A percentile compares a stretch with the other conserved stretches of the same genome.
These are phyloP conservation scores for Ellobium chinense DNA, from an alignment of 2,888 invertebrate genomes.

Conservation along the genomic window DNA sequence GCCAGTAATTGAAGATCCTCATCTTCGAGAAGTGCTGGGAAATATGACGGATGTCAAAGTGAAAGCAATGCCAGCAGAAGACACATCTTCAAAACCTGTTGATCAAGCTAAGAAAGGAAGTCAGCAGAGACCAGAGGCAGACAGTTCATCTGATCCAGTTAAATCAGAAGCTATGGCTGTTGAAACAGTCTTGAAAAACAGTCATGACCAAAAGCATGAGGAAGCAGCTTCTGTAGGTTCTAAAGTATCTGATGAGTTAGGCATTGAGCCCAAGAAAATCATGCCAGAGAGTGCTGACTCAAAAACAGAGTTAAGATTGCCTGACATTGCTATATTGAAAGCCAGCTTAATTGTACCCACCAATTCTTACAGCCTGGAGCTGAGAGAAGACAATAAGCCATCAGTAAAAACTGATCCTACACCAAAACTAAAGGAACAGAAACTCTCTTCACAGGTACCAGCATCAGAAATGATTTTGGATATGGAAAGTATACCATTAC, in stretches of 20 bases:
- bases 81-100: neutral
- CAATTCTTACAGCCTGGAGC: neutral
- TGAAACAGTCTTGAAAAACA: neutral
- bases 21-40: neutral
- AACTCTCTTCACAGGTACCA: neutral
- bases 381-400: too few relatives aligned
- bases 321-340: too few relatives aligned
- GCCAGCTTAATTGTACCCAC: too few relatives aligned
- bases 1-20: conserved; percentile 30
- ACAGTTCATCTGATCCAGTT: neutral
- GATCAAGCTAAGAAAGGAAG: neutral
- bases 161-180: neutral
- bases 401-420: neutral
- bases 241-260: neutral
- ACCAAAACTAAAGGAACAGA: neutral
- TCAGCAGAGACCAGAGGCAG: neutral
- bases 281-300: too few relatives aligned
- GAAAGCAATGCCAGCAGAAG: neutral
- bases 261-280: too few relatives aligned
- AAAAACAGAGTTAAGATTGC: too few relatives aligned
- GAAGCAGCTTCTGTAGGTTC: neutral
- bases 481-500: conserved; percentile 30
- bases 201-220: neutral
- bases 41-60: neutral
- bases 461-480: neutral